Evolutionary conservation across 2,113 vertebrate genomes (phyloP).

Genomic region (Epinephelus lanceolatus): DNA sequence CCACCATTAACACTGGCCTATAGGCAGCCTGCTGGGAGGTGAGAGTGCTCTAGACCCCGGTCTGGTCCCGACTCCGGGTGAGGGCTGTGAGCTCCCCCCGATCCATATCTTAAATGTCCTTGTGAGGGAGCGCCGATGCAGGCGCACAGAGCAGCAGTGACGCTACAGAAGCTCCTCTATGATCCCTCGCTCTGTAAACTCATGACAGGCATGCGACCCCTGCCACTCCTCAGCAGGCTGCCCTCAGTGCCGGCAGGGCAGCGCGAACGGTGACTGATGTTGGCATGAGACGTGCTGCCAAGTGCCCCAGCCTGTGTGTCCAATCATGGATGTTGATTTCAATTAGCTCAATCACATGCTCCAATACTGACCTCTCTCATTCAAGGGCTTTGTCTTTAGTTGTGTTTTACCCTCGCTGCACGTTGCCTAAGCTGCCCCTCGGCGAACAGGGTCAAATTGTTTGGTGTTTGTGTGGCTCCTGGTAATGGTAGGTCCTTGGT

Average conservation of each 20-base stretch:
- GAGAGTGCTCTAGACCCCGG: constrained; percentile 60
- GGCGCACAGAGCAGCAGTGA: constrained; percentile 17
- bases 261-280: constrained; percentile 75
- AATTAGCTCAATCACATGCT: constrained; percentile 81
- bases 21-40: constrained; percentile 68
- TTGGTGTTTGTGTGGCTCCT: constrained; percentile 57
- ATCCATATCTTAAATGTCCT: constrained; percentile 65
- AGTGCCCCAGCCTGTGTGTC: constrained; percentile 65
- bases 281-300: constrained; percentile 78
- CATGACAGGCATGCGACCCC: constrained; percentile 65
- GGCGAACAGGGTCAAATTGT: constrained; percentile 66
- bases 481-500: constrained; percentile 57
- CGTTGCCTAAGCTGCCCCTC: constrained; percentile 25
- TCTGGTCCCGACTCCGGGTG: constrained; percentile 39
- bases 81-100: constrained; percentile 54
- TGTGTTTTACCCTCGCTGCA: constrained; percentile 26
- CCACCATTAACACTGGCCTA: constrained; percentile 73
- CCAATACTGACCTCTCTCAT: constrained; percentile 74
- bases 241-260: constrained; percentile 61
- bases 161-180: constrained; percentile 17
- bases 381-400: constrained; percentile 63
- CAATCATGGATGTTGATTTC: constrained; percentile 84
- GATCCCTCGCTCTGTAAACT: constrained; percentile 43
- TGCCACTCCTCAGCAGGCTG: constrained; percentile 69
- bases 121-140: constrained; percentile 40